Conservation (phyloP, 2,113 vertebrate species). For the Embiotoca jacksoni region DNA sequence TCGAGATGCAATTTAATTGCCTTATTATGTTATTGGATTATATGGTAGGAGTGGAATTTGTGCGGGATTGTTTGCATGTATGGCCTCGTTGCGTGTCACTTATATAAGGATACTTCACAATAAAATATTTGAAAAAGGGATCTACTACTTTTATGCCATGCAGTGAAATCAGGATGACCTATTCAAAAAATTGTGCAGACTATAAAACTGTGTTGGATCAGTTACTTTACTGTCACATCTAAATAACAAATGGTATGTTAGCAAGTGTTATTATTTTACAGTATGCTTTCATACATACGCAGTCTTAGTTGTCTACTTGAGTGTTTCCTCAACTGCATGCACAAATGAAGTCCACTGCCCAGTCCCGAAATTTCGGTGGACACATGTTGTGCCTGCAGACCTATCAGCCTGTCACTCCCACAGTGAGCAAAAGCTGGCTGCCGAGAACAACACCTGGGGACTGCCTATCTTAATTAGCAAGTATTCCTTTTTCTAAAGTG, state of each 20-base stretch:
- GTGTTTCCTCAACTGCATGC: not conserved
- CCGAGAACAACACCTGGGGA: slow-evolving; percentile 48
- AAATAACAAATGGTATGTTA: not conserved
- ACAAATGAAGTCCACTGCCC: slow-evolving; percentile 16
- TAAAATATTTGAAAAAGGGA: not conserved
- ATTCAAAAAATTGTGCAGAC: not conserved
- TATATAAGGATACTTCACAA: not conserved
- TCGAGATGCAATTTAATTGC: not conserved
- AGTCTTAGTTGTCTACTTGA: not conserved
- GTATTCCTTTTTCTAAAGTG: slow-evolving; percentile 36
- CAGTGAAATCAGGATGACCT: not conserved
- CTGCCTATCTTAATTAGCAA: slow-evolving; percentile 54
- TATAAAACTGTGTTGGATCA: no score
- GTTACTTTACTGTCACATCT: no score
- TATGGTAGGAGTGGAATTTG: no score
- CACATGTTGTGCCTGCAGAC: slow-evolving; percentile 25
- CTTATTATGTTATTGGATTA: not conserved
- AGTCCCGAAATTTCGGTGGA: slow-evolving; percentile 21
- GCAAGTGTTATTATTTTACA: not conserved
- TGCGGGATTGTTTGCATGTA: no score
- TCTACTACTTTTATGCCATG: not conserved
- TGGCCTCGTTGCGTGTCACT: not conserved
- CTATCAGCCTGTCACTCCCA: slow-evolving; percentile 43
- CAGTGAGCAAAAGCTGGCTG: slow-evolving; percentile 31
- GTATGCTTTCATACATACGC: not conserved